Percentiles rank a stretch among this genome's conserved stretches.
These are phyloP conservation scores for Caranx ignobilis DNA, from an alignment of 2,113 vertebrate genomes.

Conservation along the genomic window DNA sequence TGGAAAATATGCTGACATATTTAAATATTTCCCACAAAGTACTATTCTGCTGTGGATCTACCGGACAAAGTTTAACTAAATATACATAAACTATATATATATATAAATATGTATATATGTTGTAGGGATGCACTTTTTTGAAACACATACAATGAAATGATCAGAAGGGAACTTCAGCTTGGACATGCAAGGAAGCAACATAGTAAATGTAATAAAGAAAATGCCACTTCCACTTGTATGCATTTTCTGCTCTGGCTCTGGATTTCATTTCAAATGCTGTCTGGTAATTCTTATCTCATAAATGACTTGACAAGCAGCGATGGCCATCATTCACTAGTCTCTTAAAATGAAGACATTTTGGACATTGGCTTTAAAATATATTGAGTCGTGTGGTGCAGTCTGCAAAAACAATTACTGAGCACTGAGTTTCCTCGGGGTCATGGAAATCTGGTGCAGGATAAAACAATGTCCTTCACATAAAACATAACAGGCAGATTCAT, in stretches of 20 bases:
- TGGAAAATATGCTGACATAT: slow-evolving; percentile 40
- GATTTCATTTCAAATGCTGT: slow-evolving; percentile 55
- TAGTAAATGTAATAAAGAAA: slow-evolving; percentile 20
- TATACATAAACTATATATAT: not conserved
- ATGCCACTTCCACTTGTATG: slow-evolving; percentile 4
- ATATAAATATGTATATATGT: not conserved
- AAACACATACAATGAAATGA: slow-evolving; percentile 17
- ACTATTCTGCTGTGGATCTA: not conserved
- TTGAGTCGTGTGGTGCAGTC: slow-evolving; percentile 54
- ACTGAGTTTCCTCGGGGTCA: slow-evolving; percentile 57
- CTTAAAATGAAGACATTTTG: slow-evolving; percentile 66
- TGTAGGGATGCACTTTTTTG: not conserved
- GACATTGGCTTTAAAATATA: slow-evolving; percentile 73
- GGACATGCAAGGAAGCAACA: slow-evolving; percentile 2
- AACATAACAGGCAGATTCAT: slow-evolving; percentile 73
- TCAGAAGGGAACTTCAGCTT: not conserved
- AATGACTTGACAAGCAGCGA: slow-evolving; percentile 71
- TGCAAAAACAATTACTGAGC: slow-evolving; percentile 70
- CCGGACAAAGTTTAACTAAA: not conserved
- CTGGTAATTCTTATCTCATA: slow-evolving; percentile 70
- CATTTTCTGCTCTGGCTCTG: slow-evolving; percentile 34
- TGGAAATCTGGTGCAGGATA: slow-evolving; percentile 69
- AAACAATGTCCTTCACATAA: slow-evolving; percentile 75
- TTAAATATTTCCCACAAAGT: slow-evolving; percentile 41
- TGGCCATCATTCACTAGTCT: slow-evolving; percentile 61